These are phyloP conservation scores for Gorilla gorilla DNA, from an alignment of 2,113 vertebrate genomes.

Conservation along the genomic window DNA sequence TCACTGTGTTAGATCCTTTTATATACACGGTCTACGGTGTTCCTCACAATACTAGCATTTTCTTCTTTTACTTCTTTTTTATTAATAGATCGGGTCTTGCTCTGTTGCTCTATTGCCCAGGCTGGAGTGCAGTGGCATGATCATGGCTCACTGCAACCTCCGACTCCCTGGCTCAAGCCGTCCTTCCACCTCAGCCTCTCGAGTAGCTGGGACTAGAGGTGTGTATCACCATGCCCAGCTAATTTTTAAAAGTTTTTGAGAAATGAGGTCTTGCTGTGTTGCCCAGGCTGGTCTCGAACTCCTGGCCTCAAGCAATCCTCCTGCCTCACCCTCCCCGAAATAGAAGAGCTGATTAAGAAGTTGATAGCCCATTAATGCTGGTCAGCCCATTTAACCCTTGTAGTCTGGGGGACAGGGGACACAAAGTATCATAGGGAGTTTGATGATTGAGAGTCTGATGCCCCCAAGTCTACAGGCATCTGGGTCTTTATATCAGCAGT, in stretches of 20 bases:
- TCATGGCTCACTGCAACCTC: too few relatives aligned
- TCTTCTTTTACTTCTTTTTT: background rate
- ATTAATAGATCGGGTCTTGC: background rate
- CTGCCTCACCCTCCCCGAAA: background rate
- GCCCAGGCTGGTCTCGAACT: background rate
- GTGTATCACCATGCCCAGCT: background rate
- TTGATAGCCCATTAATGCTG: background rate
- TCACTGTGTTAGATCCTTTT: background rate
- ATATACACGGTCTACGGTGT: background rate
- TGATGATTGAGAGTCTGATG: background rate
- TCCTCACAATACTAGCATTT: background rate
- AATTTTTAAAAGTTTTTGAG: background rate
- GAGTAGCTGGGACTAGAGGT: background rate
- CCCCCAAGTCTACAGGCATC: background rate
- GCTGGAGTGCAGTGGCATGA: background rate
- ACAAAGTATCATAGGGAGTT: background rate
- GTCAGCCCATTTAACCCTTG: background rate
- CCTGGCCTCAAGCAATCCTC: background rate
- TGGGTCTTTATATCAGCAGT: background rate
- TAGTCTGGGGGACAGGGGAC: background rate
- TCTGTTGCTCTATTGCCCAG: background rate
- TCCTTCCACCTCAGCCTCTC: background rate
- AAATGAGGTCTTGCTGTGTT: background rate
- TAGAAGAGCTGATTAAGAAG: too few relatives aligned
- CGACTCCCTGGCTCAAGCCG: background rate